A percentile compares a stretch with the other conserved stretches of the same genome.
phyloP scores from a whole-genome alignment of 1,140 invertebrate genomes.

The Homarus americanus region DNA sequence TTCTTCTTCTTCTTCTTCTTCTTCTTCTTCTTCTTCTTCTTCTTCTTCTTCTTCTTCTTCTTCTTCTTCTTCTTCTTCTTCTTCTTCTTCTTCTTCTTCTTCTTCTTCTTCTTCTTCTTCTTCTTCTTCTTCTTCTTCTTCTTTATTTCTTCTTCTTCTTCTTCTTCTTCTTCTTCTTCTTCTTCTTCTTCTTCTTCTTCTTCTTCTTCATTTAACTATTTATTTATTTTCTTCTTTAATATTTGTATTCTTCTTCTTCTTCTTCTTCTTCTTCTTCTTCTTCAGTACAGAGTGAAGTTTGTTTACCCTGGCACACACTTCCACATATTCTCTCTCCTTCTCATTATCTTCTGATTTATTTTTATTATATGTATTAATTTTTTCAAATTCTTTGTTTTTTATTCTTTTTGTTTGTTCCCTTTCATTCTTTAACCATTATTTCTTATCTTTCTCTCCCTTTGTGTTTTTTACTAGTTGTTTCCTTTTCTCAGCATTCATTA shows the following conservation, averaged over 20 bases:
- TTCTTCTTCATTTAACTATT: background rate
- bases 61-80: constrained; percentile 18
- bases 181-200: background rate
- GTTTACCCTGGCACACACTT: background rate
- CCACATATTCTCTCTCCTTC: background rate
- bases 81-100: constrained; percentile 26
- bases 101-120: constrained; percentile 26
- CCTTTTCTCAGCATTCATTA: background rate
- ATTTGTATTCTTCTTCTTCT: background rate
- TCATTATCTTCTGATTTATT: background rate
- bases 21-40: constrained; percentile 2
- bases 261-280: background rate
- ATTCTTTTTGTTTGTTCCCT: background rate
- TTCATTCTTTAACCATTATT: background rate
- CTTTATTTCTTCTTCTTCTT: background rate
- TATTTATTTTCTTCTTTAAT: background rate
- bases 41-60: background rate
- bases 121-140: constrained; percentile 27
- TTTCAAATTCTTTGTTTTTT: background rate
- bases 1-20: background rate
- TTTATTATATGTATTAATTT: background rate
- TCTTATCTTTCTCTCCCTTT: background rate
- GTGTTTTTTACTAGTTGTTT: background rate
- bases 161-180: background rate
- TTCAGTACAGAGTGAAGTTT: background rate